These are phyloP conservation scores for Drosophila diplacantha DNA, from an alignment of 2,888 invertebrate species.

Conservation along the genomic window DNA sequence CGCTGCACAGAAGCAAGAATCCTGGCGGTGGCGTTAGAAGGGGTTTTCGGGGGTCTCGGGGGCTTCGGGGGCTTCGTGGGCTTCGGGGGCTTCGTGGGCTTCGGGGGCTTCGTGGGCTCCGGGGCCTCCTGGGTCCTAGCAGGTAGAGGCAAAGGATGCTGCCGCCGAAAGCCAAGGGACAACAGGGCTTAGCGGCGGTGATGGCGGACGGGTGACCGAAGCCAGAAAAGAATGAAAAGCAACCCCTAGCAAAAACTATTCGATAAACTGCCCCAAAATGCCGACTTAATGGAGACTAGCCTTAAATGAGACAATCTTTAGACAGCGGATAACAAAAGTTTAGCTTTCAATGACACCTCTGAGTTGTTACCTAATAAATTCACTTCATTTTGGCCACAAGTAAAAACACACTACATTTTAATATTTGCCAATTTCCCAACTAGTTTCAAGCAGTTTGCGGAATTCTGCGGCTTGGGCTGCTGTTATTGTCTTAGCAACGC, in stretches of 20 bases:
- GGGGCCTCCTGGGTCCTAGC: neutral
- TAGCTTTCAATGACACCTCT: too few species aligned
- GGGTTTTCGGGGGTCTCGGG: neutral
- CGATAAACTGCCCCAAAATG: neutral
- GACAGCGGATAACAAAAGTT: neutral
- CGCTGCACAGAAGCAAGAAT: constrained; percentile 10
- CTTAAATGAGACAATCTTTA: neutral
- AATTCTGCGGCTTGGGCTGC: neutral
- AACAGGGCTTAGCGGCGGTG: constrained; percentile 13
- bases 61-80: too few species aligned
- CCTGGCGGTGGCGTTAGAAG: neutral
- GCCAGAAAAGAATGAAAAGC: neutral
- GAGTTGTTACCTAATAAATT: too few species aligned
- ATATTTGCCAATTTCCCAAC: neutral
- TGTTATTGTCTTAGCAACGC: constrained; percentile 20
- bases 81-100: neutral
- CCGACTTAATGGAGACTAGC: neutral
- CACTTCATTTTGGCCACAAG: neutral
- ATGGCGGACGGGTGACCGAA: constrained; percentile 8
- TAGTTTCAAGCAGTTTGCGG: too few species aligned
- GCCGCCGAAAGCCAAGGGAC: constrained; percentile 1
- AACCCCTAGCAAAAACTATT: neutral
- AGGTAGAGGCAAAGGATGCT: neutral
- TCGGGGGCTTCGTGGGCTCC: neutral
- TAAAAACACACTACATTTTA: neutral